These are phyloP conservation scores for Heliconius hortense DNA, from an alignment of 2,888 invertebrate genomes.

Conservation along the genomic window DNA sequence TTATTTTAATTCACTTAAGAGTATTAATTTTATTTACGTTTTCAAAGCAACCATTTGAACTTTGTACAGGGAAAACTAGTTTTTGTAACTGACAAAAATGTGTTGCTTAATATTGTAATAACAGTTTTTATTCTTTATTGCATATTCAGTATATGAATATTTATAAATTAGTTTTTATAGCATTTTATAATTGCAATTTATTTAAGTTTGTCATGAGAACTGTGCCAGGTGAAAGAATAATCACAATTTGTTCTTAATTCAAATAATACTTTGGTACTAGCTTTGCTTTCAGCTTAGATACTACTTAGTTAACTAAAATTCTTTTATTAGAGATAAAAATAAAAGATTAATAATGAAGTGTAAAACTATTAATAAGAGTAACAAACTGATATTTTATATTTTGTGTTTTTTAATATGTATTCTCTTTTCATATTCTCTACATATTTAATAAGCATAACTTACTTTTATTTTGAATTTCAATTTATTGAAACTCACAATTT, in stretches of 20 bases:
- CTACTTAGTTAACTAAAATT: neutral
- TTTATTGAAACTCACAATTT: neutral
- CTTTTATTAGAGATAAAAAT: neutral
- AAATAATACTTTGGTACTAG: neutral
- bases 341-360: neutral
- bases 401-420: neutral
- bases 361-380: neutral
- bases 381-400: too few relatives aligned
- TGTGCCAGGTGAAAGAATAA: constrained; percentile 2
- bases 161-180: neutral
- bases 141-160: neutral
- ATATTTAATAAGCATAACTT: neutral
- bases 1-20: neutral
- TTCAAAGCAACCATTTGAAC: constrained; percentile 24
- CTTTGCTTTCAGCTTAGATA: neutral
- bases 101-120: neutral
- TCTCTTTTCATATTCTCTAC: neutral
- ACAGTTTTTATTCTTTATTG: neutral
- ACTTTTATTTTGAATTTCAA: neutral
- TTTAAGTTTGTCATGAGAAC: neutral
- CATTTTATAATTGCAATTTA: neutral
- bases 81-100: constrained; percentile 17
- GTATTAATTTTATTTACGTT: neutral
- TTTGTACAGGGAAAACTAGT: constrained; percentile 40
- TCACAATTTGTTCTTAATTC: neutral